Percentiles rank a stretch among this genome's conserved stretches.
phyloP scores from a whole-genome alignment of 2,113 vertebrate species.

The Pterocles orientalis region DNA sequence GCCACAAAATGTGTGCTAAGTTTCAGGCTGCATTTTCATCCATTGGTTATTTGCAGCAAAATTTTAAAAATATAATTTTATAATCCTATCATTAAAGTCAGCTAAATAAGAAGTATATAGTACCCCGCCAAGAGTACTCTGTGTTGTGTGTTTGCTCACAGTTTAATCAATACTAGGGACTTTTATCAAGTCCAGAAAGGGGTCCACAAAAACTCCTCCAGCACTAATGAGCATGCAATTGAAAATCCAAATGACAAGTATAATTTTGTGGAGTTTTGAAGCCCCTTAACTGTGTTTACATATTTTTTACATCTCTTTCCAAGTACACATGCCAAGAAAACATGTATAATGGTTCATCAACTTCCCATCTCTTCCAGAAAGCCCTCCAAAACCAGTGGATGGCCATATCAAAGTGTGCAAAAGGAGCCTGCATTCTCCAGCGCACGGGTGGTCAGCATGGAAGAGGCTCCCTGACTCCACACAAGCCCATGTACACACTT shows the following conservation, averaged over 20 bases:
- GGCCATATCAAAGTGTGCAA: not conserved
- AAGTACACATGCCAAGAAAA: not conserved
- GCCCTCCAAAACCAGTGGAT: not conserved
- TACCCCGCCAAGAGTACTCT: not conserved
- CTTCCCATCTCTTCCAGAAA: not conserved
- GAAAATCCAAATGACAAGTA: not conserved
- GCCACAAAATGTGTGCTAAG: not conserved
- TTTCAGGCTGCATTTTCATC: not conserved
- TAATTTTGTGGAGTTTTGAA: not conserved
- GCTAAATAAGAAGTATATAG: not conserved
- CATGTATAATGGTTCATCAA: not conserved
- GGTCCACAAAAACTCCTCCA: not conserved
- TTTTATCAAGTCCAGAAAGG: not conserved
- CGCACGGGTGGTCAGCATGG: accelerated
- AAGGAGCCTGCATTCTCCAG: not conserved
- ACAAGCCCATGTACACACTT: not conserved
- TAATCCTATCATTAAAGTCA: not conserved
- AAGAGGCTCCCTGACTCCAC: not conserved
- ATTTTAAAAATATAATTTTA: not conserved
- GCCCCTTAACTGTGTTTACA: not conserved
- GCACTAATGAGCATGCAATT: not conserved
- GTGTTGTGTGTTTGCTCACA: not conserved
- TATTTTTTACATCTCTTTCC: not conserved
- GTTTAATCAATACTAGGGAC: not conserved
- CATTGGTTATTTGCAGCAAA: not conserved